Base-by-base conservation (phyloP, 2,888 invertebrate species). In the Helleia helle region DNA sequence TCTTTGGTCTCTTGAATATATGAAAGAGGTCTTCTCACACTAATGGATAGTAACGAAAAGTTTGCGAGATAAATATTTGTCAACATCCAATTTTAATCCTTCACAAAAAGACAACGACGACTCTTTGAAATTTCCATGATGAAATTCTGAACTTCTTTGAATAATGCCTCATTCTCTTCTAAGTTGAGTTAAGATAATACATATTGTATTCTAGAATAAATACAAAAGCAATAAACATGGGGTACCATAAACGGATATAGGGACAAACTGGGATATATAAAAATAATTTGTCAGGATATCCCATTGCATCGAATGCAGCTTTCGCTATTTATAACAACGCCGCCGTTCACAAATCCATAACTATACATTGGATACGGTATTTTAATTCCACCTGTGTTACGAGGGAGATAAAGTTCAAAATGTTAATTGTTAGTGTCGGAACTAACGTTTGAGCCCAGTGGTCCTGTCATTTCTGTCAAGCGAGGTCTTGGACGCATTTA, bases 211-310 rank as follows among this genome's bases (percentile, higher is more conserved):
- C 17, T 6, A 7, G 17, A 11, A 18, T 17, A 11, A 18, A 29
- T 29, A 14, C 15, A 30, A 30, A n/a, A 30, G 30, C 30, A 15
- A 30, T 30, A 30, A 30, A 30, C 15, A 30, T 26, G 52, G 43
- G 51, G 43, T 43, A 42, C 50, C 44, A 49, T 41, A 52, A 62
- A 56, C 70, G 71, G 71, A 75, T 69, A 73, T 67, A 60, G 56
- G 53, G 58, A 65, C 67, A 62, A 62, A 67, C 63, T 59, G 68
- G 65, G 70, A 71, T 68, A 66, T 71, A 68, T 73, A 79, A 72
- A 80, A 74, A 80, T 79, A 77, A 75, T 79, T 71, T 72, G 76
- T 80, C 79, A 80, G 80, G 80, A 83, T 80, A 80, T 77, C 69
- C 76, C 66, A 69, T 69, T 65, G 68, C 71, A 63, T 47, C 47